Base-by-base conservation (phyloP, 2,113 vertebrate species). In the Geococcyx californianus region DNA sequence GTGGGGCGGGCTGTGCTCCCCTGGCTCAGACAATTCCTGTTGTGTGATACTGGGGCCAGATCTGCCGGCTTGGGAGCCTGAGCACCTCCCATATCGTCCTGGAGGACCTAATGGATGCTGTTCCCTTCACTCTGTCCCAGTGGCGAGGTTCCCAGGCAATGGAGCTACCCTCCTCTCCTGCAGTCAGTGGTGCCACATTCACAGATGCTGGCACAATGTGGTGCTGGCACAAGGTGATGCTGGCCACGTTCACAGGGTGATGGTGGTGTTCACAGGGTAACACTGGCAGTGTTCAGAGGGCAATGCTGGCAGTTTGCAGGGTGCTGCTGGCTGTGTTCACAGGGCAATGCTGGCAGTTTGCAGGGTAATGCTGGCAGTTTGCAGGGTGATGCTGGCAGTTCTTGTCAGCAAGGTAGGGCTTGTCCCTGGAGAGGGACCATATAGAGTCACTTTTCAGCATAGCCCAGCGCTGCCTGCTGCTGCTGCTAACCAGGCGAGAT, bases 311-410 rank as follows among this genome's bases (percentile, higher is more conserved):
- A 5, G 9, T 21, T 64, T 3, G 4, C 42, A 79, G 34, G 26
- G 38, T 0, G 2, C 68, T 7, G 10, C 13, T 69, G 44, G 36
- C 66, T 0, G 3, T 15, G 42, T 28, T 64, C 3, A 4, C 55
- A 79, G 40, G 33, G 38, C 0, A 1, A 75, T 6, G 7, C 13
- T 69, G 44, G 36, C 54, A 3, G 13, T 51, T 19, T 8, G 13
- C 13, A 21, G 29, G 54, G 34, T 33, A 26, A 24, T 3, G 18
- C 49, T 55, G 62, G 38, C n/a, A 13, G 36, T 45, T 45, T 19
- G 18, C 21, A 49, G 54, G 44, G 18, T 13, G n/a, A 49, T 36
- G 68, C 49, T 55, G 62, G 31, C 49, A 10, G 3, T 45, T 26
- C 45, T 77, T 49, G 60, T 33, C 81, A 42, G 36, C 1, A 3